Base-by-base conservation (phyloP, 2,113 vertebrate species). In the Microcebus tavaratra region DNA sequence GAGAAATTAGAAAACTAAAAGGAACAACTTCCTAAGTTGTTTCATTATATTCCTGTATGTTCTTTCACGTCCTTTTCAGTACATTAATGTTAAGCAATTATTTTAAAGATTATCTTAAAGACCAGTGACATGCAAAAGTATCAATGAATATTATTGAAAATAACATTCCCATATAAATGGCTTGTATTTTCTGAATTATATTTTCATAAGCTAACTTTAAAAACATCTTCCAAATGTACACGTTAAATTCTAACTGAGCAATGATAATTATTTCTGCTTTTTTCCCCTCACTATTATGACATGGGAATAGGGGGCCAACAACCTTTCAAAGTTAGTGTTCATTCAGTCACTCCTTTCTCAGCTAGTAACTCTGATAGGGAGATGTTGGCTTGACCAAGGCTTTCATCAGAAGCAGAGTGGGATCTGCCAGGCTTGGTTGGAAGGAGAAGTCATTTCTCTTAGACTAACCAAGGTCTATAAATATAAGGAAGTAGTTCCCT, bases 101-200 rank as follows among this genome's bases (percentile, higher is more conserved):
- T 73, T 86, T 87, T 96, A 65, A 80, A 93, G 31, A 45, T 78
- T 95, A 91, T 73, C 18, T 75, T 90, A 73, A 95, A 90, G 78
- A 95, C n/a, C 39, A 79, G 2, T 90, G 6, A 31, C 10, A 11
- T 87, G 17, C 12, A 81, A 78, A 83, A 42, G n/a, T 80, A 55
- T 72, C 91, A 91, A 59, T 75, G 55, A 76, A n/a, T 45, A 15
- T 88, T 93, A 67, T 13, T 79, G 14, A 50, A 88, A 84, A 25
- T 31, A 61, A 23, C 67, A 65, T 79, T 86, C 55, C 34, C 31
- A 50, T 83, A 14, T n/a, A 92, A 91, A 80, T 92, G 9, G 12
- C 36, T 59, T 72, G 34, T n/a, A 1, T 75, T 85, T 90, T 70
- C 57, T 80, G 36, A 96, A 36, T 82, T 79, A 27, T 45, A 81